Evolutionary conservation across 2,888 invertebrate genomes (phyloP).

Genomic region (Palloptera scutellata): DNA sequence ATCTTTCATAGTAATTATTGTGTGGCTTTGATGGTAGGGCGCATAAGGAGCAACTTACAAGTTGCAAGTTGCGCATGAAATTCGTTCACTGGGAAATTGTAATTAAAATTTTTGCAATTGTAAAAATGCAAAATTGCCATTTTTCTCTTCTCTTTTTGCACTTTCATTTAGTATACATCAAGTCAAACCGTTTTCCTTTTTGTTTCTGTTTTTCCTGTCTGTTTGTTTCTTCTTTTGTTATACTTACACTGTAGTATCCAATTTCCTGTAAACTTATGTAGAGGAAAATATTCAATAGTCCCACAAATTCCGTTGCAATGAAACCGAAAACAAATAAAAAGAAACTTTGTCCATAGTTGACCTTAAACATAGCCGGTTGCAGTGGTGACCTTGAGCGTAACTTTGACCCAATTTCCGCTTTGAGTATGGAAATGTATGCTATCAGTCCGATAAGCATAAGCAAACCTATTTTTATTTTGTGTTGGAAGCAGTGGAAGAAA

Average conservation of each 20-base stretch:
- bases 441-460: slow-evolving; percentile 90
- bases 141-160: not conserved
- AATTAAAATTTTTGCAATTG: not conserved
- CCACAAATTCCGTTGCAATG: slow-evolving; percentile 83
- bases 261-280: slow-evolving; percentile 71
- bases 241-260: slow-evolving; percentile 60
- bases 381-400: slow-evolving; percentile 80
- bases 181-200: too few relatives aligned
- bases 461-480: slow-evolving; percentile 69
- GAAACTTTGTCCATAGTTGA: slow-evolving; percentile 89
- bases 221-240: not conserved
- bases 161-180: too few relatives aligned
- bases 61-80: not conserved
- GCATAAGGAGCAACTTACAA: not conserved
- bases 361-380: slow-evolving; percentile 82
- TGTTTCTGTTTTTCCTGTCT: too few relatives aligned
- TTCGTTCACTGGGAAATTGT: not conserved
- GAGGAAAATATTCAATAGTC: slow-evolving; percentile 85
- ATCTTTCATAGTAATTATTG: not conserved
- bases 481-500: not conserved
- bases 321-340: slow-evolving; percentile 86
- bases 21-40: not conserved
- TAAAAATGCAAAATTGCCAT: not conserved
- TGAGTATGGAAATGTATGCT: slow-evolving; percentile 92
- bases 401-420: slow-evolving; percentile 89